Conservation (phyloP, 2,888 invertebrate genomes). For the Dimorphilus gyrociliatus region DNA sequence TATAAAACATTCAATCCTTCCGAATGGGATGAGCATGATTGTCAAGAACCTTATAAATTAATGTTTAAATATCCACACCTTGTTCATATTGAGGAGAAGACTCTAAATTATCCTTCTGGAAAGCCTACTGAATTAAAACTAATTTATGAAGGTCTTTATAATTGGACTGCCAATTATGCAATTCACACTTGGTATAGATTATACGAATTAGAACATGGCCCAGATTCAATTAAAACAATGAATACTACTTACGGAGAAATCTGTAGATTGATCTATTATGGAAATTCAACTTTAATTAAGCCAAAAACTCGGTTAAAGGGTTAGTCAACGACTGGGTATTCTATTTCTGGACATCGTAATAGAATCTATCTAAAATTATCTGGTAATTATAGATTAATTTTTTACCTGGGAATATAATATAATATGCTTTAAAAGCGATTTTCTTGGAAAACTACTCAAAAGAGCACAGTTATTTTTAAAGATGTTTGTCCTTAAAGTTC, state of each 20-base stretch:
- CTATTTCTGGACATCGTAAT: too few species aligned
- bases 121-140: conserved; percentile 7
- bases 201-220: conserved; percentile 5
- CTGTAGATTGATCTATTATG: conserved; percentile 4
- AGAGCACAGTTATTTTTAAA: too few species aligned
- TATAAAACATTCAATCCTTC: conserved; percentile 13
- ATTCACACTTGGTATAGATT: conserved; percentile 12
- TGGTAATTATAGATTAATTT: too few species aligned
- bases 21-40: conserved; percentile 16
- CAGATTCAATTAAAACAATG: conserved; percentile 3
- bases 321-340: too few species aligned
- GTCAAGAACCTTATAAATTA: conserved; percentile 13
- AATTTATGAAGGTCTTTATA: conserved; percentile 11
- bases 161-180: conserved; percentile 15
- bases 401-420: too few species aligned
- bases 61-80: conserved; percentile 10
- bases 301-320: too few species aligned
- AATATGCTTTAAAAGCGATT: too few species aligned
- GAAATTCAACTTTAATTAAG: background rate
- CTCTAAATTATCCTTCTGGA: conserved; percentile 13
- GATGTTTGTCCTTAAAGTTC: too few species aligned
- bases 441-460: too few species aligned
- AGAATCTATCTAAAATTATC: too few species aligned
- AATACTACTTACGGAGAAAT: conserved; percentile 6
- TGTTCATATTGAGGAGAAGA: conserved; percentile 13